A percentile compares a stretch with the other conserved stretches of the same genome.
phyloP scores from a whole-genome alignment of 2,888 invertebrate genomes.

The Protophormia terraenovae region DNA sequence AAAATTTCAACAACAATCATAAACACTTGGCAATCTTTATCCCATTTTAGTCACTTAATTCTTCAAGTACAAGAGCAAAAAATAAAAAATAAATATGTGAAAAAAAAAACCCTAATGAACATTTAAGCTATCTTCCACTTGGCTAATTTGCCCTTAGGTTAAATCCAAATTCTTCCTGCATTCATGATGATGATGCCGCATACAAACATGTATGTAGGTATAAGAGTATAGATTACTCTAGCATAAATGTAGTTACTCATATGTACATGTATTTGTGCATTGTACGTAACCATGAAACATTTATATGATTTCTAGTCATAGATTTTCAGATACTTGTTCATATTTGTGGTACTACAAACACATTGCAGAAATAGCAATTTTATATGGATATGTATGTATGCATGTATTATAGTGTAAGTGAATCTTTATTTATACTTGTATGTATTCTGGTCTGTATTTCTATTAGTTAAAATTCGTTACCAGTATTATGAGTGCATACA shows the following conservation, averaged over 20 bases:
- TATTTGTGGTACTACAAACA: slow-evolving; percentile 17
- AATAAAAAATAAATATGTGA: not conserved
- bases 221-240: too few relatives aligned
- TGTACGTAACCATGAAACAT: slow-evolving; percentile 31
- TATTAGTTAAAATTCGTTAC: slow-evolving; percentile 48
- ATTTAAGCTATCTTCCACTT: slow-evolving; percentile 71
- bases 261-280: not conserved
- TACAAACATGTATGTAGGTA: not conserved
- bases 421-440: not conserved
- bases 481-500: slow-evolving; percentile 26
- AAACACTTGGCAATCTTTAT: slow-evolving; percentile 58
- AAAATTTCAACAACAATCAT: slow-evolving; percentile 27
- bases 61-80: slow-evolving; percentile 11
- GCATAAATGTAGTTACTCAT: not conserved
- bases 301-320: slow-evolving; percentile 60
- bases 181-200: slow-evolving; percentile 21
- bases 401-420: not conserved
- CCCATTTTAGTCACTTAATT: slow-evolving; percentile 48
- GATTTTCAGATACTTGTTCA: slow-evolving; percentile 37
- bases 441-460: slow-evolving; percentile 14
- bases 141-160: slow-evolving; percentile 69
- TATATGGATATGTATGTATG: not conserved
- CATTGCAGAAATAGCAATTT: slow-evolving; percentile 19
- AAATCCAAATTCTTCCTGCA: slow-evolving; percentile 49
- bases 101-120: slow-evolving; percentile 70